Percentiles rank a stretch among this genome's conserved stretches.
These are phyloP conservation scores for Solenopsis invicta DNA, from an alignment of 1,140 invertebrate genomes.

Conservation along the genomic window DNA sequence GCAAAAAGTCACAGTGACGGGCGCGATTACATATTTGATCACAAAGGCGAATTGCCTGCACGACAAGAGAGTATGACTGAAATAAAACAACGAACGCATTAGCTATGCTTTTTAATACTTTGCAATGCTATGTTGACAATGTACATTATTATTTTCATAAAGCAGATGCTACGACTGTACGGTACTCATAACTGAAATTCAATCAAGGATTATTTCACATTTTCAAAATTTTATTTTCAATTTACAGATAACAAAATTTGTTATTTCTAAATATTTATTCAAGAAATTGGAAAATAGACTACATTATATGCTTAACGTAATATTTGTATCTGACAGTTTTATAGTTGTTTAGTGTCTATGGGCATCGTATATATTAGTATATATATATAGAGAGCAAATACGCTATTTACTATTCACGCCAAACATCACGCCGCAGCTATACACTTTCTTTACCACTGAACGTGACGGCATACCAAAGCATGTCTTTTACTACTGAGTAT, in stretches of 20 bases:
- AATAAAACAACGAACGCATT: not conserved
- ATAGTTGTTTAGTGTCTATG: not conserved
- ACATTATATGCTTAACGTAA: constrained; percentile 22
- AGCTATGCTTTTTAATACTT: not conserved
- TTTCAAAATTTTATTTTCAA: constrained; percentile 14
- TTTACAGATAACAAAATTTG: constrained; percentile 19
- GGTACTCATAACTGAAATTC: not conserved
- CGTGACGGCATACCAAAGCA: not conserved
- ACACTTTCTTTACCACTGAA: constrained; percentile 35
- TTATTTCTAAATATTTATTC: not conserved
- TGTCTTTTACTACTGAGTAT: not conserved
- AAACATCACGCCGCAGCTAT: constrained; percentile 12
- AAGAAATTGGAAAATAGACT: not conserved
- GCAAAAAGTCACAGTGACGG: constrained; percentile 47
- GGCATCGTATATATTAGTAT: no score
- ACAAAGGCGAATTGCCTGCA: constrained; percentile 24
- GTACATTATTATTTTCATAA: not conserved
- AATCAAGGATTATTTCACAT: not conserved
- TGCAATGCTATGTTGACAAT: not conserved
- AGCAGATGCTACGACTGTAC: not conserved
- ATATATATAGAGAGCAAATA: constrained; percentile 31
- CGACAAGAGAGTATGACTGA: not conserved
- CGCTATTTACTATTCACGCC: constrained; percentile 12
- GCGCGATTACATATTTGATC: constrained; percentile 67
- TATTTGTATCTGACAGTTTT: constrained; percentile 25